Evolutionary conservation across 2,797 vertebrate genomes (phyloP), one percentile per base, ranked within the genome.

Genomic region (Cottoperca gobio): DNA sequence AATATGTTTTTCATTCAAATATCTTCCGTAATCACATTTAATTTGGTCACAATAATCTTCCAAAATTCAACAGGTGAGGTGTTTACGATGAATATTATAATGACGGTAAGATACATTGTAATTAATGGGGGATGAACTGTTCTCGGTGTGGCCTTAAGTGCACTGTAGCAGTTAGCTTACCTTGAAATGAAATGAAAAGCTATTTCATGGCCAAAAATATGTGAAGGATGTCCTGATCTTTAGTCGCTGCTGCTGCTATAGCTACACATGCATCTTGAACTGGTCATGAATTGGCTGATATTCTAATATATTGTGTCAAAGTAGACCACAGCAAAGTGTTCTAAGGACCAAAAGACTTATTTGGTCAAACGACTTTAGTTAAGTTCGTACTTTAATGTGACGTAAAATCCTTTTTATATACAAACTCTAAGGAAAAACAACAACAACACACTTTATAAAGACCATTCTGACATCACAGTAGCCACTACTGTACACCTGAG

Each of bases 221-320:
- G 62, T 80, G 61, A 65, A 68, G 24, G 31, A 70, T 73, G n/a
- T n/a, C 55, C 21, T 48, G 7, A 28, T 31, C 45, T 39, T 82
- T 60, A 64, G 52, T 58, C 67, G n/a, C n/a, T n/a, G n/a, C n/a
- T n/a, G 43, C 37, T 77, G 62, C 49, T 58, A 43, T 65, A 52
- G 64, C 78, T 31, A 66, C 39, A 65, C 35, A 35, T 16, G 17
- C 48, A 55, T 46, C n/a, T 39, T 55, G 17, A 64, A 46, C 17
- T 60, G 43, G 54, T 53, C 49, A 65, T 73, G 64, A 50, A 71
- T 62, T 52, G 49, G 3, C 54, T 26, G 9, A 63, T 45, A 70
- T 60, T 24, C 5, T n/a, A n/a, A 45, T 43, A 21, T 24, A 23
- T 16, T 19, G n/a, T 45, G 23, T 40, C 57, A 23, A 17, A 1